Conservation (phyloP, 2,888 invertebrate species). For the Shargacucullia verbasci region DNA sequence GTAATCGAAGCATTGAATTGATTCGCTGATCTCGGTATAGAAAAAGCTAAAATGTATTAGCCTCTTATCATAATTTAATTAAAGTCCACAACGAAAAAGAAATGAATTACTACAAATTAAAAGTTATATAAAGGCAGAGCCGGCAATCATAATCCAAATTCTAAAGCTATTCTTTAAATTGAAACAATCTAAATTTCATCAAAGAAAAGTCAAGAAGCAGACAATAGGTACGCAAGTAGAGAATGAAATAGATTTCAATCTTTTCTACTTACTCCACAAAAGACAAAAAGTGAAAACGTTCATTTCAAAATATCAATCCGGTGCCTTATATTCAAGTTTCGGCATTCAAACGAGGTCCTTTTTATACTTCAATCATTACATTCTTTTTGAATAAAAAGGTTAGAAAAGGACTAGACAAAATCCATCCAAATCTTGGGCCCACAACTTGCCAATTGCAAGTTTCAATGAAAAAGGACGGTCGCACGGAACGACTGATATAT, state of each 20-base stretch:
- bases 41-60: too few species aligned
- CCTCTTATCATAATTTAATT: too few species aligned
- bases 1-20: too few species aligned
- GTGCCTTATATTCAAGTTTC: constrained; percentile 49
- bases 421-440: constrained; percentile 72
- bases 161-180: constrained; percentile 39
- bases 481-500: constrained; percentile 75
- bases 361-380: constrained; percentile 56
- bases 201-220: constrained; percentile 45
- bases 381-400: constrained; percentile 61
- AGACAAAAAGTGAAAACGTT: constrained; percentile 47
- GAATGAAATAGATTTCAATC: constrained; percentile 43
- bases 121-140: too few species aligned
- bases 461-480: constrained; percentile 83
- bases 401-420: constrained; percentile 69
- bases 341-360: constrained; percentile 46
- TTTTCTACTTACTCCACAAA: constrained; percentile 41
- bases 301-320: constrained; percentile 53
- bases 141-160: constrained; percentile 23
- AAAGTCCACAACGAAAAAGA: too few species aligned
- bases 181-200: constrained; percentile 47
- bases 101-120: too few species aligned
- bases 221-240: constrained; percentile 44
- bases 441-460: constrained; percentile 82
- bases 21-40: too few species aligned